Evolutionary conservation across 2,113 vertebrate genomes (phyloP).

Genomic region (Phrynosoma blainvillii): DNA sequence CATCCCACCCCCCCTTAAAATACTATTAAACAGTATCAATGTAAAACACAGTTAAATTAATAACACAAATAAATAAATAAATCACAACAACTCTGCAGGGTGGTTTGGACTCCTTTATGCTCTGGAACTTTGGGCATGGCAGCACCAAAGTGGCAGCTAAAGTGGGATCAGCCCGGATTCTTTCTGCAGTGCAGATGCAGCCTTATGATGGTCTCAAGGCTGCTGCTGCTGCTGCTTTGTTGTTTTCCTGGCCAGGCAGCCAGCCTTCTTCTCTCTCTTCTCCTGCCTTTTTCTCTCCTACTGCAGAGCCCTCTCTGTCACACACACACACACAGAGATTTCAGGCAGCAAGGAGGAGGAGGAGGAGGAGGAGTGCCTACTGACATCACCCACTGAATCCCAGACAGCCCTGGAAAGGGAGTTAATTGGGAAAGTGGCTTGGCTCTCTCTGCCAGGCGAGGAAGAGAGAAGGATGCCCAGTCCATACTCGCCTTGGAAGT

Average conservation of each 20-base stretch:
- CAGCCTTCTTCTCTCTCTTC: not conserved
- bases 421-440: not conserved
- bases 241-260: not conserved
- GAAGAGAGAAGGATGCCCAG: not conserved
- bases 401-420: constrained; percentile 12
- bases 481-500: not conserved
- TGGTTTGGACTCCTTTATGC: too few relatives aligned
- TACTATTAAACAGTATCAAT: too few relatives aligned
- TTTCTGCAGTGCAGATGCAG: too few relatives aligned
- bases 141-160: too few relatives aligned
- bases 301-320: not conserved
- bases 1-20: too few relatives aligned
- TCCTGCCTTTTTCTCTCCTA: not conserved
- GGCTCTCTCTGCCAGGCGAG: not conserved
- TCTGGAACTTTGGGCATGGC: too few relatives aligned
- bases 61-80: too few relatives aligned
- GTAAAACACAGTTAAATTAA: too few relatives aligned
- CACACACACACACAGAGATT: not conserved
- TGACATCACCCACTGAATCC: constrained; percentile 35
- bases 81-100: too few relatives aligned
- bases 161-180: too few relatives aligned
- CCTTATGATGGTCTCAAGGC: too few relatives aligned
- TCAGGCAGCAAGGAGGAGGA: not conserved
- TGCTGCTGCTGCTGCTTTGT: not conserved
- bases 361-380: constrained; percentile 33